Conservation (phyloP, 1,140 invertebrate genomes). For the Pseudachorutes palmiensis region DNA sequence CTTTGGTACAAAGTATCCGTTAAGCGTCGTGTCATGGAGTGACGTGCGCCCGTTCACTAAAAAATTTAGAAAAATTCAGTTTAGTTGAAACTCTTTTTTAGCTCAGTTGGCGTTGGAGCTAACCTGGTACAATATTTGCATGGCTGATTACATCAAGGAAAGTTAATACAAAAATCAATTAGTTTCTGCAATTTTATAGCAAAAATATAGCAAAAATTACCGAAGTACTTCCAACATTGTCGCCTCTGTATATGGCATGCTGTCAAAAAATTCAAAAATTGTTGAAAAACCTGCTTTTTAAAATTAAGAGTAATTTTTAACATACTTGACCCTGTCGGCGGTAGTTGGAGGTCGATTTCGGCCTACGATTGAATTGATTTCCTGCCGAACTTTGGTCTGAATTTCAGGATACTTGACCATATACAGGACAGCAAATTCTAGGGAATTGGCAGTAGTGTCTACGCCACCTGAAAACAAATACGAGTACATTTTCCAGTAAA, state of each 20-base stretch:
- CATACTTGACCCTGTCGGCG: slow-evolving; percentile 18
- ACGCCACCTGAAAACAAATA: slow-evolving; percentile 10
- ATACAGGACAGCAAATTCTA: slow-evolving; percentile 14
- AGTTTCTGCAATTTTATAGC: not conserved
- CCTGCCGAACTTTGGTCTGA: slow-evolving; percentile 9
- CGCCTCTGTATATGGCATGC: slow-evolving; percentile 16
- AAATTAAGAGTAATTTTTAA: not conserved
- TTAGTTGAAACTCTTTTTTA: not conserved
- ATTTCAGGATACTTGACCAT: slow-evolving; percentile 1
- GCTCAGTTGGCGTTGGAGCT: not conserved
- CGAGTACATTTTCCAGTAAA: no score
- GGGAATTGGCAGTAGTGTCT: slow-evolving; percentile 6
- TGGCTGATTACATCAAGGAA: slow-evolving; percentile 8
- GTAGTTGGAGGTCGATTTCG: slow-evolving; percentile 13
- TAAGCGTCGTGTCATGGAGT: not conserved
- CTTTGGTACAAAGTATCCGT: slow-evolving; percentile 13
- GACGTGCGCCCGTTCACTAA: slow-evolving; percentile 1
- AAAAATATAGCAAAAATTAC: not conserved
- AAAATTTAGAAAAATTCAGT: not conserved
- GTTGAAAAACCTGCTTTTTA: not conserved
- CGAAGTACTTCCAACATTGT: slow-evolving; percentile 12
- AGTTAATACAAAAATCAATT: not conserved
- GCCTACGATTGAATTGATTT: slow-evolving; percentile 13
- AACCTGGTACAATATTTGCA: slow-evolving; percentile 2
- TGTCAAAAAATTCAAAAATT: slow-evolving; percentile 2